Conservation (phyloP, 2,888 invertebrate genomes). For the Drosophila acutilabella region DNA sequence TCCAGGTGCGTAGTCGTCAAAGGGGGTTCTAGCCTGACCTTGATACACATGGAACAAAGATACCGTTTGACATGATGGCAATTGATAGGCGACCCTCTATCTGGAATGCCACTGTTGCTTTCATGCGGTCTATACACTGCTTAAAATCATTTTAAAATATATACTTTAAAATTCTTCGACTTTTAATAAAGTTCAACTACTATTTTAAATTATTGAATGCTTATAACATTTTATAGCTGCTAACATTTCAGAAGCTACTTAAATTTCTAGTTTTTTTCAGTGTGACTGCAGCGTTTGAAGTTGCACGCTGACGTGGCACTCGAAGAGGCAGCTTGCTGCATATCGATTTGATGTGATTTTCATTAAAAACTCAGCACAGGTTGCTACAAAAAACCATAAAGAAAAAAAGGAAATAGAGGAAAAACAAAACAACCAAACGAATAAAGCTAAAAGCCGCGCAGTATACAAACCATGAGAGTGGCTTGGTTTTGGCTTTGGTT, state of each 20-base stretch:
- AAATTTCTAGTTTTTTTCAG: neutral
- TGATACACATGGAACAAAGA: slow-evolving; percentile 2
- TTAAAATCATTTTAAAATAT: too few species aligned
- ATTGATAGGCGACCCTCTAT: slow-evolving; percentile 1
- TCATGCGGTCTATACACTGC: too few species aligned
- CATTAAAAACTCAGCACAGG: slow-evolving; percentile 74
- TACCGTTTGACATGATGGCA: slow-evolving; percentile 1
- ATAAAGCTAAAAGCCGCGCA: slow-evolving; percentile 52
- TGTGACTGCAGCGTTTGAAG: slow-evolving; percentile 39
- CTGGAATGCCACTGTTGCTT: slow-evolving; percentile 16
- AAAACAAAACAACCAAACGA: neutral
- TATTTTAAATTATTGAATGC: too few species aligned
- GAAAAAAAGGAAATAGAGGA: slow-evolving; percentile 5
- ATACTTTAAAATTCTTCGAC: too few species aligned
- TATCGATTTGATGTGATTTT: slow-evolving; percentile 77
- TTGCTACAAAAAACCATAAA: slow-evolving; percentile 51
- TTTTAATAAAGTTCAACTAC: too few species aligned
- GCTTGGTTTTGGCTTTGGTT: slow-evolving; percentile 22
- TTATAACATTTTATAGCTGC: too few species aligned
- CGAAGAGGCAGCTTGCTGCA: slow-evolving; percentile 50
- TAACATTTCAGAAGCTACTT: too few species aligned
- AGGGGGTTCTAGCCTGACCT: slow-evolving; percentile 10
- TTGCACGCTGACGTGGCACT: slow-evolving; percentile 17
- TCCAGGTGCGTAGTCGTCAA: slow-evolving; percentile 26
- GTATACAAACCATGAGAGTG: slow-evolving; percentile 52